Conservation (phyloP, 2,113 vertebrate species). For the Calypte anna region DNA sequence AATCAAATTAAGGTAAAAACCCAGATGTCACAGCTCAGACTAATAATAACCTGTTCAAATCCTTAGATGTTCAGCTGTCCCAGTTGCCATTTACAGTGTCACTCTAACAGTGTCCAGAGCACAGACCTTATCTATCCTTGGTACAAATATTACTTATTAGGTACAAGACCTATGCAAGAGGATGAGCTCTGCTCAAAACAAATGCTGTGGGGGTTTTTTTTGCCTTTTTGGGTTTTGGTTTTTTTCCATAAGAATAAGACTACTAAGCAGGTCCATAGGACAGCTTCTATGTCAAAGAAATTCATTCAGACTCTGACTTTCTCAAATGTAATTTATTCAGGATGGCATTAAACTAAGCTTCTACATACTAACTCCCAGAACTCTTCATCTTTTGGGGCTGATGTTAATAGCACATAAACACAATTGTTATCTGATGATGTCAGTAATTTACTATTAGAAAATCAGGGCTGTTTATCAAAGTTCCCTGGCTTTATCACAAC, state of each 20-base stretch:
- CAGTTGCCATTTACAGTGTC: neutral
- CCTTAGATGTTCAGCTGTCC: constrained; percentile 3
- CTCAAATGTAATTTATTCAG: neutral
- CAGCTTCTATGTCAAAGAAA: neutral
- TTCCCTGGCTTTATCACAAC: neutral
- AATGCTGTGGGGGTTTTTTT: neutral
- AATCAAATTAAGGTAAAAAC: neutral
- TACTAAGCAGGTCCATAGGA: neutral
- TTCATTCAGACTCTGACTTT: neutral
- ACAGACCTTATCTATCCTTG: neutral
- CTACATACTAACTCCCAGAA: neutral
- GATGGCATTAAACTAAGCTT: neutral
- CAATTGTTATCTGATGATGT: neutral
- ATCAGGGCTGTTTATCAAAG: neutral
- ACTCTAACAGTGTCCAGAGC: neutral
- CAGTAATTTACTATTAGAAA: neutral
- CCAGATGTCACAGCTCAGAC: neutral
- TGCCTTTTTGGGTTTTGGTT: too few relatives aligned
- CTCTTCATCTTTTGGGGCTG: neutral
- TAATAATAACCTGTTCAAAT: constrained; percentile 13
- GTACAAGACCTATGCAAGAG: neutral
- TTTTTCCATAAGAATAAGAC: neutral
- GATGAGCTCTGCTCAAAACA: neutral
- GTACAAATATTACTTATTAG: fast-evolving
- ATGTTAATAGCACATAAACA: neutral